Conservation (phyloP, 2,113 vertebrate genomes). For the Probosciger aterrimus region DNA sequence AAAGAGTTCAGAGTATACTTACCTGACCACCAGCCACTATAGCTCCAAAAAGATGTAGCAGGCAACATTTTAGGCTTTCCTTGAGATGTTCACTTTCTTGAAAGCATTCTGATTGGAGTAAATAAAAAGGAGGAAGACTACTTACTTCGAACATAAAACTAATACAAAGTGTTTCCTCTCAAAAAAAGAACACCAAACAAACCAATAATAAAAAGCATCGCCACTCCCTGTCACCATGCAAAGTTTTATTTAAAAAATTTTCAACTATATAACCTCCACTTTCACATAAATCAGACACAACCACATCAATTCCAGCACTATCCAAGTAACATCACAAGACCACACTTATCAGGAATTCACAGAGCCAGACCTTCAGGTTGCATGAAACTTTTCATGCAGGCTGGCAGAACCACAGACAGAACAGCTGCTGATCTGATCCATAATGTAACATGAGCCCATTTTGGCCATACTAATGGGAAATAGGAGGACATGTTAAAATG, state of each 20-base stretch:
- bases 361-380: not conserved
- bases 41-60: constrained; percentile 95
- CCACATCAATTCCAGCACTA: not conserved
- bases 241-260: not conserved
- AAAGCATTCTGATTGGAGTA: constrained; percentile 87
- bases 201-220: not conserved
- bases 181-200: not conserved
- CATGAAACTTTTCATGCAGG: not conserved
- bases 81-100: constrained; percentile 98
- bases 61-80: constrained; percentile 93
- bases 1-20: constrained; percentile 9
- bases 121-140: not conserved
- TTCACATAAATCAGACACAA: not conserved
- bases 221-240: not conserved
- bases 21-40: constrained; percentile 96
- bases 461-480: not conserved
- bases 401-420: not conserved
- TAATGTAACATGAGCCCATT: not conserved
- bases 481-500: not conserved
- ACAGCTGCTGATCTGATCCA: not conserved
- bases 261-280: not conserved
- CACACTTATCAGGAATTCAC: not conserved
- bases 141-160: not conserved
- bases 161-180: not conserved
- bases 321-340: not conserved